Evolutionary conservation across 2,888 invertebrate species (phyloP).

Genomic region (Chrysopilus asiliformis): DNA sequence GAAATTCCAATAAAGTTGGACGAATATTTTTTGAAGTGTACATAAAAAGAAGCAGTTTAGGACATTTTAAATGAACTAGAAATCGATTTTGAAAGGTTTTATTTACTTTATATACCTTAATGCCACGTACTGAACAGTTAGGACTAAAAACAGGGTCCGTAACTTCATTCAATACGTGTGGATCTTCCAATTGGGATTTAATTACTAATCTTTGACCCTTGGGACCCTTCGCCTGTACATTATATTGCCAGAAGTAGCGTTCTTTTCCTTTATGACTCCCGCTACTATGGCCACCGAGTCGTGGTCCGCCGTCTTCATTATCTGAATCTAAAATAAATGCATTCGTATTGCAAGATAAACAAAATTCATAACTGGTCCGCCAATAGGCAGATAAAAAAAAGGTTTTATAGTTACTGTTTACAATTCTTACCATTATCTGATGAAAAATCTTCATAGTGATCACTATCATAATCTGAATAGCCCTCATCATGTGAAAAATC

Average conservation of each 20-base stretch:
- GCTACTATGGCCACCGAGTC: conserved; percentile 21
- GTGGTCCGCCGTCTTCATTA: conserved; percentile 41
- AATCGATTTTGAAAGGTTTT: conserved; percentile 8
- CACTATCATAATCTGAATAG: conserved; percentile 71
- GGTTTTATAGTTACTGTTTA: conserved; percentile 4
- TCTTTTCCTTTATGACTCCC: conserved; percentile 50
- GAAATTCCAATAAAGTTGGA: conserved; percentile 2
- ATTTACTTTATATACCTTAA: conserved; percentile 50
- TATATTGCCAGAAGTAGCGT: conserved; percentile 95
- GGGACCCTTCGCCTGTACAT: conserved; percentile 95
- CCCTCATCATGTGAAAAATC: conserved; percentile 76
- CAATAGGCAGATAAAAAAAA: too few species aligned
- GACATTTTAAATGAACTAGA: neutral
- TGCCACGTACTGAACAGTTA: conserved; percentile 76
- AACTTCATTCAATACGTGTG: conserved; percentile 78
- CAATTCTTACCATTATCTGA: conserved; percentile 54
- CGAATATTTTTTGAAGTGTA: conserved; percentile 4
- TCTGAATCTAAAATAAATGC: conserved; percentile 46
- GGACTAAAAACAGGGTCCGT: conserved; percentile 96
- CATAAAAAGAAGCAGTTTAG: conserved; percentile 1
- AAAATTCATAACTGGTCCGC: too few species aligned
- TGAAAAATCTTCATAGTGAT: conserved; percentile 74
- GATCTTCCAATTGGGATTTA: conserved; percentile 77
- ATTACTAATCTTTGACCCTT: conserved; percentile 83
- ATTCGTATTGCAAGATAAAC: too few species aligned